Base-by-base conservation (phyloP, 2,888 invertebrate species). In the Leptinotarsa tumamoca region DNA sequence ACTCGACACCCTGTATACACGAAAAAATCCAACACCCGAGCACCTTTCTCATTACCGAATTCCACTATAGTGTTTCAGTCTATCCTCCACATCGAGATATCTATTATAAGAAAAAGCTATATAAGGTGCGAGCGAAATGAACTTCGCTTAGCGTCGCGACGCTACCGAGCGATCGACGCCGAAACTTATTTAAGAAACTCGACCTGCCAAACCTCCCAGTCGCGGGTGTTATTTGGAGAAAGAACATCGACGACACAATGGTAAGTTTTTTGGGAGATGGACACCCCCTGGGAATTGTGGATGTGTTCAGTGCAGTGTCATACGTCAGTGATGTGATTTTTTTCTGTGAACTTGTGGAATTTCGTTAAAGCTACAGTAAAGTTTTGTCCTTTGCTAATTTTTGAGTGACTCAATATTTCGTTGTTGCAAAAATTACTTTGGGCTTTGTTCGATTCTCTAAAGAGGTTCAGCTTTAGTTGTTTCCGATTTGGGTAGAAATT, bases 221-320 rank as follows among this genome's bases (percentile, higher is more conserved):
- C 86, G 87, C 86, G 86, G 86, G 86, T 85, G 86, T 85, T 84
- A 80, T 82, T 85, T 83, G 84, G 85, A 85, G 84, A 85, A 82
- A 78, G 79, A 83, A 86, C 84, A 85, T 84, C 84, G 73, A 78
- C 80, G 80, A 86, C 85, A 86, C 78, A 83, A 87, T 87, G 87
- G 87, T 87, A 87, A 87, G 87, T 86, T 79, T 69, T 43, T 18
- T 21, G 54, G 50, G 27, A 63, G 54, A 68, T 52, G 54, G 49
- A 58, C 27, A 43, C 27, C 56, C 51, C 23, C 7, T 56, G 13
- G 43, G 52, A 54, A n/a, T 67, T 49, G 56, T 67, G 23, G 33
- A 52, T 18, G 27, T 72, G 51, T 33, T 72, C 43, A 72, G 50
- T 70, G 70, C 13, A 67, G 66, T 70, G 54, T 51, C 15, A 63